phyloP scores from a whole-genome alignment of 1,140 invertebrate species.

The Brachionus calyciflorus region DNA sequence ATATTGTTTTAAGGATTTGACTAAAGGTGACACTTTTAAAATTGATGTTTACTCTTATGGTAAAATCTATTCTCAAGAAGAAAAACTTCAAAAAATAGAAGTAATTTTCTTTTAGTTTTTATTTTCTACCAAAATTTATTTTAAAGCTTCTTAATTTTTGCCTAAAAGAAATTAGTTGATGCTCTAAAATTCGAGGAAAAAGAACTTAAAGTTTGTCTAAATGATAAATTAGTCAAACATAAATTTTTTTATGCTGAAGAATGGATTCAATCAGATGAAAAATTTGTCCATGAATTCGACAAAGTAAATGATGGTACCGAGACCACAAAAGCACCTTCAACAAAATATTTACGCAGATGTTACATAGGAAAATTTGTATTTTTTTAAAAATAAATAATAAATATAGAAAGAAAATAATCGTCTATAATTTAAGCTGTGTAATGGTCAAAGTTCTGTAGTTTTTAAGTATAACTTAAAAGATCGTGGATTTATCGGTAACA shows the following conservation, averaged over 20 bases:
- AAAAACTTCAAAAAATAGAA: conserved; percentile 35
- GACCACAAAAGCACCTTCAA: conserved; percentile 66
- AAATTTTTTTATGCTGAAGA: conserved; percentile 44
- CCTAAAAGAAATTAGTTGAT: conserved; percentile 33
- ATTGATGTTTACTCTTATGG: conserved; percentile 22
- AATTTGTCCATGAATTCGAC: too few species aligned
- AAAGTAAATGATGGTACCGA: not conserved
- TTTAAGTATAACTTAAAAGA: conserved; percentile 77
- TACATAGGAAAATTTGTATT: conserved; percentile 84
- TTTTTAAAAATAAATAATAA: too few species aligned
- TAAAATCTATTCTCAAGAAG: conserved; percentile 39
- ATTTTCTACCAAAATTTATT: not conserved
- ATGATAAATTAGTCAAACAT: conserved; percentile 31
- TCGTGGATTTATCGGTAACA: conserved; percentile 91
- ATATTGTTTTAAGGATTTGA: not conserved
- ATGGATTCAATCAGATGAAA: conserved; percentile 35
- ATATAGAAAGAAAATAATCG: too few species aligned
- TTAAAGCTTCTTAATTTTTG: not conserved
- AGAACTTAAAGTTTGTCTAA: conserved; percentile 24
- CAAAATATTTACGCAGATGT: conserved; percentile 70
- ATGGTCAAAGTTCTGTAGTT: conserved; percentile 77
- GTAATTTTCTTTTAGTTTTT: not conserved
- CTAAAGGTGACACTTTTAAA: conserved; percentile 30
- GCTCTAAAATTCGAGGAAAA: conserved; percentile 2
- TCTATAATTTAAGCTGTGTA: conserved; percentile 64